Conservation (phyloP, 2,113 vertebrate genomes). For the Pimephales promelas region DNA sequence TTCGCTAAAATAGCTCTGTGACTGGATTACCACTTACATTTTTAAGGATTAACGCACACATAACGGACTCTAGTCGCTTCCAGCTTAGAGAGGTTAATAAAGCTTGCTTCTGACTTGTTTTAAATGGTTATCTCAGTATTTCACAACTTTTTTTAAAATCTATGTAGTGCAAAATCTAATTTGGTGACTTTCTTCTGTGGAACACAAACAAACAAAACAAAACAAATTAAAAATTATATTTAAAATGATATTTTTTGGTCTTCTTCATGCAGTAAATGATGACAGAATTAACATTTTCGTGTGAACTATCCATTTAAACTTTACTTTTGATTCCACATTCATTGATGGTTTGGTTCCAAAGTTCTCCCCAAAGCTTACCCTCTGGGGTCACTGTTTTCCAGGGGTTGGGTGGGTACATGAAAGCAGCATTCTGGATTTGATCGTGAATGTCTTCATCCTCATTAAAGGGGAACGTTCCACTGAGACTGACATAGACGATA, state of each 20-base stretch:
- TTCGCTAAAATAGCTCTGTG: not conserved
- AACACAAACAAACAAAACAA: not conserved
- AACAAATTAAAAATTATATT: no score
- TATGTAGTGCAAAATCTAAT: not conserved
- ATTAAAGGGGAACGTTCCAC: conserved; percentile 96
- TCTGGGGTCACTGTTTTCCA: conserved; percentile 96
- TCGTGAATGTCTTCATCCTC: conserved; percentile 98
- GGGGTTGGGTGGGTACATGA: conserved; percentile 98
- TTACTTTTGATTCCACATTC: not conserved
- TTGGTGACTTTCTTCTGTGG: not conserved
- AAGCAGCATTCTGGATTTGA: conserved; percentile 97
- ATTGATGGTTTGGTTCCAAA: not conserved
- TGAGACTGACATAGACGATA: conserved; percentile 96
- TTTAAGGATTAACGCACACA: conserved; percentile 2
- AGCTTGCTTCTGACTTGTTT: conserved; percentile 1
- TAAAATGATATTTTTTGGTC: not conserved
- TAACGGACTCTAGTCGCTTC: not conserved
- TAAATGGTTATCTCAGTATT: conserved; percentile 1
- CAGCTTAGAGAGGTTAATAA: conserved; percentile 12
- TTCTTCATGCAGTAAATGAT: not conserved
- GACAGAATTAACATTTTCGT: not conserved
- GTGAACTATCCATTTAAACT: not conserved
- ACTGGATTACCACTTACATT: not conserved
- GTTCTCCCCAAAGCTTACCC: conserved; percentile 71
- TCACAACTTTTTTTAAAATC: not conserved